Evolutionary conservation across 2,888 invertebrate genomes (phyloP).

Genomic region (Marasmarcha lunaedactyla): DNA sequence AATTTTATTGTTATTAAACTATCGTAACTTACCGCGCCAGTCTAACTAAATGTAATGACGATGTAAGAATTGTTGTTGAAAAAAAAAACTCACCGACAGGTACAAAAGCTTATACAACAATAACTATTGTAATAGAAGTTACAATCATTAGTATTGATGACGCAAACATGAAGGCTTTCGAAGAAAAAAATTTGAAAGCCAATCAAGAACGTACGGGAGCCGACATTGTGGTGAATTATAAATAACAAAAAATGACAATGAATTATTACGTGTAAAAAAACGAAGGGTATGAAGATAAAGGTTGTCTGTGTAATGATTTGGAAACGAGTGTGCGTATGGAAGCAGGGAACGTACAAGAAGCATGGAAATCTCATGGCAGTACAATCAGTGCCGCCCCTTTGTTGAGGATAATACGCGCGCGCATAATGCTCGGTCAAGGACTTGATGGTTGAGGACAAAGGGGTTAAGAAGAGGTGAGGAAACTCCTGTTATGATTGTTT

Average conservation of each 20-base stretch:
- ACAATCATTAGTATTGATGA: conserved; percentile 69
- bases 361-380: conserved; percentile 60
- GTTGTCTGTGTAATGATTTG: conserved; percentile 63
- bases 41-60: conserved; percentile 67
- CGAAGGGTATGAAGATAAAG: conserved; percentile 46
- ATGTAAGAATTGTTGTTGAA: conserved; percentile 40
- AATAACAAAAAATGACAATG: conserved; percentile 48
- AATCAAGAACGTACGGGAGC: conserved; percentile 46
- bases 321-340: conserved; percentile 55
- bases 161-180: conserved; percentile 54
- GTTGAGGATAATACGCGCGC: conserved; percentile 42
- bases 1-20: conserved; percentile 46
- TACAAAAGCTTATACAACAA: conserved; percentile 48
- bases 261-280: conserved; percentile 42
- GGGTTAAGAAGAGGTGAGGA: conserved; percentile 29
- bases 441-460: conserved; percentile 54
- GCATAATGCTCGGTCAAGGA: conserved; percentile 60
- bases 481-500: background rate
- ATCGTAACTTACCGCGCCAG: conserved; percentile 12
- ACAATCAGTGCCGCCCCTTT: conserved; percentile 60
- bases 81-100: conserved; percentile 29
- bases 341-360: conserved; percentile 54
- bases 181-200: conserved; percentile 50
- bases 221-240: conserved; percentile 26
- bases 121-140: conserved; percentile 57